These are phyloP conservation scores for Rhabdomys pumilio DNA, from an alignment of 2,797 vertebrate genomes.

Conservation along the genomic window DNA sequence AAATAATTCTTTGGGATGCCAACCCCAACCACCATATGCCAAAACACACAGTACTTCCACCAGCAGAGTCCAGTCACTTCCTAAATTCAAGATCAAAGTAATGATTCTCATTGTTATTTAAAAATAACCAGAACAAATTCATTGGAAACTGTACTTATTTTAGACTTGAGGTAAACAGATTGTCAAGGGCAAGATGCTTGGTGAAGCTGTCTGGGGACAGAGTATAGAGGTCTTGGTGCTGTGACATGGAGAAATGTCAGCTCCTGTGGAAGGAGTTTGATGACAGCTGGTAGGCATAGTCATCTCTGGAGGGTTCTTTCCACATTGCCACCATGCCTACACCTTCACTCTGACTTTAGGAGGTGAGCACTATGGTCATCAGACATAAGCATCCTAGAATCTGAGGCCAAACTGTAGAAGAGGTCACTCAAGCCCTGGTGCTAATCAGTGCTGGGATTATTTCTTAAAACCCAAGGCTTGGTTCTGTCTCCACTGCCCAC, in stretches of 20 bases:
- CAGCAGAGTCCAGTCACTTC: not conserved
- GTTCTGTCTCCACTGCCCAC: rapidly evolving
- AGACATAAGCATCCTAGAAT: not conserved
- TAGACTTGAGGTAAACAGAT: not conserved
- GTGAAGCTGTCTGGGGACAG: not conserved
- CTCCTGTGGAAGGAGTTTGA: rapidly evolving
- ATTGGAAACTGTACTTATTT: not conserved
- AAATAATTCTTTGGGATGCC: not conserved
- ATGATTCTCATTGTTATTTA: not conserved
- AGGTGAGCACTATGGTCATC: not conserved
- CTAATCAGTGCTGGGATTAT: not conserved
- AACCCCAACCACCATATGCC: not conserved
- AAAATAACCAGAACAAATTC: not conserved
- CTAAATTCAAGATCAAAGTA: not conserved
- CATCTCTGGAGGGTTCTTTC: not conserved
- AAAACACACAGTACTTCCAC: not conserved
- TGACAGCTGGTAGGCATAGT: rapidly evolving
- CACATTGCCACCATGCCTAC: rapidly evolving
- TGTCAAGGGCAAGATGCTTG: not conserved
- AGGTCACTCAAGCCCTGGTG: not conserved
- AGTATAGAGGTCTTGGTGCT: not conserved
- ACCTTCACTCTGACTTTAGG: not conserved
- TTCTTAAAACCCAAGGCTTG: not conserved
- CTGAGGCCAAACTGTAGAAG: not conserved
- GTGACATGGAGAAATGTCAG: not conserved